Percentiles rank a stretch among this genome's conserved stretches.
Conservation (phyloP, 2,113 vertebrate species). For the Anolis carolinensis region DNA sequence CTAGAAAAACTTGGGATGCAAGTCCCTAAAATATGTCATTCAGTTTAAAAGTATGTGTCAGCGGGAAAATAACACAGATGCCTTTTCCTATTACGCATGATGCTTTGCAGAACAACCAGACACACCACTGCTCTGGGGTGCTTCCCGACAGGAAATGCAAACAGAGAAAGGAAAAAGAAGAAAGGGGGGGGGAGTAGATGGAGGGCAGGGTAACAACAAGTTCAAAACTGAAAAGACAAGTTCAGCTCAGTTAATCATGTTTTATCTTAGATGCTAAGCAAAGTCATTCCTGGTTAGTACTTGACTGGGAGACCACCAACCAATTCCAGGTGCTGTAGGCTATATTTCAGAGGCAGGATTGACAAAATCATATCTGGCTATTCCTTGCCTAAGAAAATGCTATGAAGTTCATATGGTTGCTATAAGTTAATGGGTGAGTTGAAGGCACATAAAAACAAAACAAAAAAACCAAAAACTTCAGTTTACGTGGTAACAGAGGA, state of each 20-base stretch:
- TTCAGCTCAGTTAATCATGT: background rate
- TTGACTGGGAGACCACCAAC: no score
- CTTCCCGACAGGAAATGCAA: background rate
- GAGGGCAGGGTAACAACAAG: background rate
- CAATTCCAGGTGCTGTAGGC: no score
- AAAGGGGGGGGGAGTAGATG: background rate
- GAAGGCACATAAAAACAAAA: no score
- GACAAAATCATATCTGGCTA: no score
- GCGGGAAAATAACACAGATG: background rate
- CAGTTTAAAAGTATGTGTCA: background rate
- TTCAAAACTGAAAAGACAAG: background rate
- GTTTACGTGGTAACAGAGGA: background rate
- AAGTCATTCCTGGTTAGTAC: no score
- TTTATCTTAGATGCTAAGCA: background rate
- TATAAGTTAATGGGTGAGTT: no score
- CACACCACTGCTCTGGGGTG: background rate
- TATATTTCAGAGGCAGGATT: no score
- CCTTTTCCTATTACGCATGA: background rate
- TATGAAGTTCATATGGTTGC: no score
- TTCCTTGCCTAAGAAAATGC: no score
- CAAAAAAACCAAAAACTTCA: no score
- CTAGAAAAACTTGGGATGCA: background rate
- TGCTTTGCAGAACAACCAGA: background rate
- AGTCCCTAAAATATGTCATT: background rate
- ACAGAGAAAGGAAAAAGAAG: no score